Evolutionary conservation across 2,113 vertebrate species (phyloP), one percentile per base, ranked within the genome.

Genomic region (Hymenochirus boettgeri): DNA sequence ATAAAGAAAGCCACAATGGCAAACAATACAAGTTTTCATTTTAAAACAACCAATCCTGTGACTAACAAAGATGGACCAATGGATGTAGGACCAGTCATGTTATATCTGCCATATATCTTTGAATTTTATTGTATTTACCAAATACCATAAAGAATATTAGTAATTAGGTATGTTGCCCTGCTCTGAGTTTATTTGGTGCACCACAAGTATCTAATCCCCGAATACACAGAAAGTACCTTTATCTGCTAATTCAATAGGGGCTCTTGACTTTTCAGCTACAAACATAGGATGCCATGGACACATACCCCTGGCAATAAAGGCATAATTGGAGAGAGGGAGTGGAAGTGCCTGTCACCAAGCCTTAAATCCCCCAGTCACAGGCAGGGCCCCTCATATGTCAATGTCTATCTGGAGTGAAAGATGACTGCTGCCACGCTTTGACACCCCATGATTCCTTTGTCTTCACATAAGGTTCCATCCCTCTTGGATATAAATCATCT

Each of bases 401-500:
- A 31, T 69, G 65, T 60, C 64, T 24, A 39, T 67, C 55, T 47
- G 33, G 18, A 29, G 54, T 59, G 64, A 67, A 52, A 18, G 31
- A 69, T 69, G 57, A 29, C 56, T 53, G 5, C 33, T n/a, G 56
- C 57, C 48, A 53, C 19, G 35, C 57, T 58, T n/a, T 60, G 56
- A 69, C 47, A 69, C 60, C 46, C 65, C 65, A 59, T 69, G 79
- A 80, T 88, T 81, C 80, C 86, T 86, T 80, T 84, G 77, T 81
- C 76, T 75, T 62, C 77, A 71, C 80, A 85, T 79, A 83, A 86
- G 83, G 79, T 84, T 87, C 76, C 82, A 78, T 77, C 42, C 37
- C 75, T 77, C 76, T 81, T 73, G 75, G 74, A 86, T 82, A 82
- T 82, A 89, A 85, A 85, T 86, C 82, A 81, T 74, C 78, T 71